Base-by-base conservation (phyloP, 2,113 vertebrate genomes). In the Anthoscopus minutus region DNA sequence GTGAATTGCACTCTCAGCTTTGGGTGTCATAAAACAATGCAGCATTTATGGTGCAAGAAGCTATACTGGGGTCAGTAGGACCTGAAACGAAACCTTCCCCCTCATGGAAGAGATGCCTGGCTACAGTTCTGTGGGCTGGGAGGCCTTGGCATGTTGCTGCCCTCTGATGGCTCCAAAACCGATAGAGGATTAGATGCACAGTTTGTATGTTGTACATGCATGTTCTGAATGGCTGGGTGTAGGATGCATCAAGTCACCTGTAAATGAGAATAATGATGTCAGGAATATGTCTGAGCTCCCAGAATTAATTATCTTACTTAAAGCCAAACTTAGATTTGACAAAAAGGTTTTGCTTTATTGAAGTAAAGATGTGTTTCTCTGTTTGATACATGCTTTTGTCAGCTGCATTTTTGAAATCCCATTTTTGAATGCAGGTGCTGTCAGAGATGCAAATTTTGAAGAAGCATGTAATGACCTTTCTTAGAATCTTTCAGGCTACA, bases 91-190 rank as follows among this genome's bases (percentile, higher is more conserved):
- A 53, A 72, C 30, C n/a, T 57, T 71, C 11, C 30, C 19, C 12
- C 11, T 4, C 13, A 4, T 0, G 6, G 58, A 44, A 20, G 28
- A 80, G 58, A 23, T 0, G 1, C 35, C 50, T 25, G 35, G 53
- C 40, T 69, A 0, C 62, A 33, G 21, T 3, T 33, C 21, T 0
- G 1, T 18, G 54, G 10, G 13, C 45, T 73, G 42, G 57, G 47
- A 57, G 45, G 60, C 48, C n/a, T 50, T 35, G 48, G n/a, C 3
- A 2, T 62, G 64, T 60, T 90, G 67, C 82, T 96, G 91, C 95
- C 85, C 92, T 84, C 93, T 92, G 65, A 81, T 51, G 90, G 58
- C 72, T 83, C 40, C 30, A 70, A 30, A 27, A 5, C 33, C 1
- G 4, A 33, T 5, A 15, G 50, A 66, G 28, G 56, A 25, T 31